A percentile compares a stretch with the other conserved stretches of the same genome.
These are phyloP conservation scores for Habrosyne pyritoides DNA, from an alignment of 2,888 invertebrate genomes.

Conservation along the genomic window DNA sequence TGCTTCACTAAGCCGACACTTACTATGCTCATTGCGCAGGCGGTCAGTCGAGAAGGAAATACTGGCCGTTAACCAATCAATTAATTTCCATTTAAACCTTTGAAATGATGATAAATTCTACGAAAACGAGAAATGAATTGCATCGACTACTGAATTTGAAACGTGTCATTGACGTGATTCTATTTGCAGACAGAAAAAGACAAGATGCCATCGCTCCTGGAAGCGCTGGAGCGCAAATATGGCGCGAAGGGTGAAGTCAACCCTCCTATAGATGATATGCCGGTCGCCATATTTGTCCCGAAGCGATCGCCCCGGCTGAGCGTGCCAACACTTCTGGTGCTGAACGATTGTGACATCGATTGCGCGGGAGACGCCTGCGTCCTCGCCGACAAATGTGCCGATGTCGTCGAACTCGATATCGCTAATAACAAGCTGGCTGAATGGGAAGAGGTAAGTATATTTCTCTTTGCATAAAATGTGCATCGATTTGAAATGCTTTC, in stretches of 20 bases:
- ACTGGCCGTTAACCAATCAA: conserved; percentile 41
- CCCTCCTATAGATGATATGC: conserved; percentile 84
- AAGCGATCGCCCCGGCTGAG: conserved; percentile 90
- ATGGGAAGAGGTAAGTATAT: conserved; percentile 90
- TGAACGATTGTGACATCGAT: conserved; percentile 96
- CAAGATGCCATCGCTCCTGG: conserved; percentile 93
- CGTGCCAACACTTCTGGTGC: conserved; percentile 92
- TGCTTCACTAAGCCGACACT: conserved; percentile 23
- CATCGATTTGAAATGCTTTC: not conserved
- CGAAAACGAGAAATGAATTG: not conserved
- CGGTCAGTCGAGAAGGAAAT: conserved; percentile 54
- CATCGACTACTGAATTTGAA: conserved; percentile 25
- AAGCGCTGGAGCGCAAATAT: conserved; percentile 95
- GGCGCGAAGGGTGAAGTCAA: conserved; percentile 86
- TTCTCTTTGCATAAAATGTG: not conserved
- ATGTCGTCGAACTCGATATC: conserved; percentile 96
- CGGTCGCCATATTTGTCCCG: conserved; percentile 94
- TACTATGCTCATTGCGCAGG: conserved; percentile 49
- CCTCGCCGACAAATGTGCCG: conserved; percentile 91
- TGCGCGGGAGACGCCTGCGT: conserved; percentile 93
- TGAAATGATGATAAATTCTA: conserved; percentile 12
- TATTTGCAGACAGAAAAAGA: conserved; percentile 47
- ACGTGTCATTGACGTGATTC: conserved; percentile 14
- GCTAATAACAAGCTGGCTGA: conserved; percentile 95
- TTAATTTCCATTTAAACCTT: conserved; percentile 41